Evolutionary conservation across 2,888 invertebrate genomes (phyloP), one percentile per base, ranked within the genome.

Genomic region (Cryptophagus acutangulus): DNA sequence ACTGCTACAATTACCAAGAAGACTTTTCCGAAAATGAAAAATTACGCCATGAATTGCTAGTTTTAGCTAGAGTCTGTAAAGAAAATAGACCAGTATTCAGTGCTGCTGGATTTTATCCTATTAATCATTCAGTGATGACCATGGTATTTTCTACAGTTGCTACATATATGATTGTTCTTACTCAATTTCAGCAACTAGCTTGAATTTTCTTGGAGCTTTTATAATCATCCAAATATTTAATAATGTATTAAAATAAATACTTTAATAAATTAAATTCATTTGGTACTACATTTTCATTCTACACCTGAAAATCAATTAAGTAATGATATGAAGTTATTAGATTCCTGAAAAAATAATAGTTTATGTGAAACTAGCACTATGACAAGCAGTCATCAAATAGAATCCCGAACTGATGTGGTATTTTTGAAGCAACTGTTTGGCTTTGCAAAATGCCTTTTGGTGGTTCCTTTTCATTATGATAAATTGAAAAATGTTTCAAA

Each of bases 131-230:
- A 2, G 12, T 12, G 16, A 15, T 31, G 8, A 3, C n/a, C 3
- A 31, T 13, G 16, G 3, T 31, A 10, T 31, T 31, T 15, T 31
- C 31, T 4, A 12, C 15, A 5, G 8, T 31, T 10, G 16, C 12
- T 5, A 31, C 31, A 5, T 31, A 31, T 31, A 10, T 31, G 5
- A 15, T 31, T 31, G 31, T 16, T 8, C 4, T 31, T 5, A 31
- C 15, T 3, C 31, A 31, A 16, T 16, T 31, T 31, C 8, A 28
- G 4, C 28, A 28, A n/a, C n/a, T n/a, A 28, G 9, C 20, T 20
- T 6, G 9, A 6, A 20, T 6, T 20, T 20, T 20, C 20, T 20
- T 6, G 5, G 5, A 9, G 5, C 9, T 20, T 6, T 20, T 6
- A 20, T 20, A 6, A 20, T 20, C 9, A 20, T 20, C 9, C 5